Evolutionary conservation across 2,113 vertebrate species (phyloP), one percentile per base, ranked within the genome.

Genomic region (Anarrhichthys ocellatus): DNA sequence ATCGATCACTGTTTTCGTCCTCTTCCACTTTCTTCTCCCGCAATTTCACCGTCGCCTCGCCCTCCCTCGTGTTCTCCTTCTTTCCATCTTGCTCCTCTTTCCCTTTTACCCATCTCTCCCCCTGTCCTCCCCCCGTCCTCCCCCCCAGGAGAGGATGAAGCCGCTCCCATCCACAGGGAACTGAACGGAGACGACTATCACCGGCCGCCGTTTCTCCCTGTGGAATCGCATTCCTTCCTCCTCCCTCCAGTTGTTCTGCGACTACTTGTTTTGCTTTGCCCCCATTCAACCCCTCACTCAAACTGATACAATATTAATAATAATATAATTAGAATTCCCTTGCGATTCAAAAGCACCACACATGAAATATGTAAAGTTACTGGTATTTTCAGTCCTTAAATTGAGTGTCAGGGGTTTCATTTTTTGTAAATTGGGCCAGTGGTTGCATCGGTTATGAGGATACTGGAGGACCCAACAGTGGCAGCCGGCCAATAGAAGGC

Each of bases 151-250:
- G 83, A 85, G 79, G 86, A 87, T 80, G 79, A 81, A 63, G 79
- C 82, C 80, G 9, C 89, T 89, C 85, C 85, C 82, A 61, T 84
- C 87, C 81, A 74, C 80, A 70, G 87, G 85, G 86, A 91, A 75
- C 78, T 22, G 38, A 78, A 74, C 65, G 71, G 74, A 87, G 80
- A 85, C 67, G n/a, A 50, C 66, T 73, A 73, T 87, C 84, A 29
- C 62, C 14, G n/a, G 50, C 44, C 44, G 63, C 13, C 42, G 9
- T 65, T 62, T 71, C 48, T 48, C 56, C 27, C 2, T 61, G 50
- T 11, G 20, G 29, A 50, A 52, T 48, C 29, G 5, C 73, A 34
- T 58, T 65, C 46, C 71, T 32, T 36, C 69, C 56, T 67, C 62
- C 64, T 61, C 72, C 15, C 20, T 24, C 2, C 48, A 32, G 10